Evolutionary conservation across 2,888 invertebrate species (phyloP), one percentile per base, ranked within the genome.

Genomic region (Leuctra nigra): DNA sequence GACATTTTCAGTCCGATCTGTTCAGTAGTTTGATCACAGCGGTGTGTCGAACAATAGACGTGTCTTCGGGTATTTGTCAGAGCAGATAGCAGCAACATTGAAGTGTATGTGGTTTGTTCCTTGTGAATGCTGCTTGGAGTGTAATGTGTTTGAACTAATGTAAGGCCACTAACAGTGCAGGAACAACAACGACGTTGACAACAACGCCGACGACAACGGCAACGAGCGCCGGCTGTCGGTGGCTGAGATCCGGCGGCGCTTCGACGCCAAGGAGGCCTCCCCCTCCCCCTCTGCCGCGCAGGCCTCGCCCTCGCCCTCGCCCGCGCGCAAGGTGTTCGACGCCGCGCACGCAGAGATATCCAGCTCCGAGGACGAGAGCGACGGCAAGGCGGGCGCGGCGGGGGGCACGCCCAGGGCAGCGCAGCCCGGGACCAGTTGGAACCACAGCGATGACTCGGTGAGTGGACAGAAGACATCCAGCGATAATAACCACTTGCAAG

Each of bases 221-320:
- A 80, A 80, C 65, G 76, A 77, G 62, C 73, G 76, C 59, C 75
- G 72, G 56, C 69, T 78, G 2, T 77, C 80, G 4, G 80, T 81
- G 4, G 77, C 79, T 1, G 82, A 82, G 63, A 77, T 81, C 55
- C 70, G 80, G 58, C 78, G 77, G 64, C 73, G 75, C 62, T 80
- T 79, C 68, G 81, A 80, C 66, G 63, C 69, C 36, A 33, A 33
- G 33, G 33, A 33, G 11, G 33, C 11, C 11, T 33, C 33, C 11
- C 7, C 11, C 11, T 33, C 33, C 11, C 33, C 33, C 11, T 11
- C 33, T 6, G 6, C 33, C 7, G 33, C 7, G 33, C 33, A 9
- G 33, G 11, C 7, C 11, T 33, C 33, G 33, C 36, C 36, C n/a
- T 36, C 36, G 36, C 36, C 36, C 13, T 14, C 4, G n/a, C n/a